These are phyloP conservation scores for Teleogryllus occipitalis DNA, from an alignment of 1,140 invertebrate genomes.

Conservation along the genomic window DNA sequence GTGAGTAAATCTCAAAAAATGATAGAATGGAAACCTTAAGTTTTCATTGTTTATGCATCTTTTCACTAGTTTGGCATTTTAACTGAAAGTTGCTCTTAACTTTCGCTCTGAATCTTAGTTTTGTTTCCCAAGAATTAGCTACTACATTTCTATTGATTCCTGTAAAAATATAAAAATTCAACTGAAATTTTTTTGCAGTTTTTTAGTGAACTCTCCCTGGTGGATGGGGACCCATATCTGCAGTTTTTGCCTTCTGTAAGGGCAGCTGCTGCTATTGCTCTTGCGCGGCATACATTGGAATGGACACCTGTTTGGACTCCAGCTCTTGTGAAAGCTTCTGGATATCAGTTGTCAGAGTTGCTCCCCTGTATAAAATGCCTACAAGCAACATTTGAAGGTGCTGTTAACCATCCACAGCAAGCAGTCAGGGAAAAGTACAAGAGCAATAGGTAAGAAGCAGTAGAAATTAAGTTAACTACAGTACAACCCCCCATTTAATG, in stretches of 20 bases:
- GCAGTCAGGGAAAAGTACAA: constrained; percentile 81
- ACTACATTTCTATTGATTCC: neutral
- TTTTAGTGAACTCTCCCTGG: constrained; percentile 72
- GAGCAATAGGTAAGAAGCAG: constrained; percentile 50
- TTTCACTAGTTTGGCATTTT: too few relatives aligned
- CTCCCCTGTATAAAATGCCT: constrained; percentile 58
- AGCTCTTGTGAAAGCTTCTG: constrained; percentile 52
- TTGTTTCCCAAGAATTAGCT: too few relatives aligned
- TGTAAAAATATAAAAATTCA: neutral
- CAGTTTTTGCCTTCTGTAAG: constrained; percentile 76
- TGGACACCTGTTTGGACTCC: constrained; percentile 55
- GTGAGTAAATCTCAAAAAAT: too few relatives aligned
- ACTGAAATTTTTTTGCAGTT: constrained; percentile 51
- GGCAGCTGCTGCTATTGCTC: constrained; percentile 68
- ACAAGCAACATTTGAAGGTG: constrained; percentile 56
- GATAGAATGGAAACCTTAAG: too few relatives aligned
- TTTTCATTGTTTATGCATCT: too few relatives aligned
- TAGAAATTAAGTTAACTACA: too few relatives aligned
- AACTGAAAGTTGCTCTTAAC: too few relatives aligned
- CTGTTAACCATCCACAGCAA: constrained; percentile 58
- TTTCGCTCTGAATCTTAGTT: too few relatives aligned
- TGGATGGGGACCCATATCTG: constrained; percentile 80
- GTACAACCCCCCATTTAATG: too few relatives aligned
- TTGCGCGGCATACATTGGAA: constrained; percentile 59
- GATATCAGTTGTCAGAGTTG: constrained; percentile 61